A percentile compares a stretch with the other conserved stretches of the same genome.
phyloP scores from a whole-genome alignment of 2,797 vertebrate species.

The Lerista edwardsae region DNA sequence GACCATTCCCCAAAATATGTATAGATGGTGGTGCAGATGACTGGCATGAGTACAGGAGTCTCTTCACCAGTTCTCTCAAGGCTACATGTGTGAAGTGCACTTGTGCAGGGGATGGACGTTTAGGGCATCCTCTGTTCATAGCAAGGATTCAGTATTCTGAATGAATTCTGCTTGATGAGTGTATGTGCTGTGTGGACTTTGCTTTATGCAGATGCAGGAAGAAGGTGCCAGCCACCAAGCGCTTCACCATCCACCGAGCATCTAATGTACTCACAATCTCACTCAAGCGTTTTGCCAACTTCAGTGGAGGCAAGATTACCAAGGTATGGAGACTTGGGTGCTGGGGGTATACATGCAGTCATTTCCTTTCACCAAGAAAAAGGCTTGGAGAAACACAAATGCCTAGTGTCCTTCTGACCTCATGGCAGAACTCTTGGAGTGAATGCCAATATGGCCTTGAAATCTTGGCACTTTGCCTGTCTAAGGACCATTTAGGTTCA shows the following conservation, averaged over 20 bases:
- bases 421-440: neutral
- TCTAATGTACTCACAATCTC: constrained; percentile 93
- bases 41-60: neutral
- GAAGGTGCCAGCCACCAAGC: constrained; percentile 93
- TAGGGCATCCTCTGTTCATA: neutral
- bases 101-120: neutral
- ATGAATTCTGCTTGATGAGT: neutral
- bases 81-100: too few relatives aligned
- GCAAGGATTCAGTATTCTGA: neutral
- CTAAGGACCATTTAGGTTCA: neutral
- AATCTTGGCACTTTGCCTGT: neutral
- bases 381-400: neutral
- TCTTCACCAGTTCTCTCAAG: neutral
- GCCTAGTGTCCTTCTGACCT: neutral
- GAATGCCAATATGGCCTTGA: neutral
- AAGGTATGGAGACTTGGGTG: constrained; percentile 79
- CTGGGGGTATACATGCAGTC: accelerated
- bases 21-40: neutral
- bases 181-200: neutral
- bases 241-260: constrained; percentile 91
- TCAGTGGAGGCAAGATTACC: constrained; percentile 92
- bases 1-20: neutral
- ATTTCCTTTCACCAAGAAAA: neutral
- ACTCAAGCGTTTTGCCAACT: constrained; percentile 94
- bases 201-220: constrained; percentile 87